phyloP scores from a whole-genome alignment of 2,797 vertebrate genomes.

The Iguana delicatissima region DNA sequence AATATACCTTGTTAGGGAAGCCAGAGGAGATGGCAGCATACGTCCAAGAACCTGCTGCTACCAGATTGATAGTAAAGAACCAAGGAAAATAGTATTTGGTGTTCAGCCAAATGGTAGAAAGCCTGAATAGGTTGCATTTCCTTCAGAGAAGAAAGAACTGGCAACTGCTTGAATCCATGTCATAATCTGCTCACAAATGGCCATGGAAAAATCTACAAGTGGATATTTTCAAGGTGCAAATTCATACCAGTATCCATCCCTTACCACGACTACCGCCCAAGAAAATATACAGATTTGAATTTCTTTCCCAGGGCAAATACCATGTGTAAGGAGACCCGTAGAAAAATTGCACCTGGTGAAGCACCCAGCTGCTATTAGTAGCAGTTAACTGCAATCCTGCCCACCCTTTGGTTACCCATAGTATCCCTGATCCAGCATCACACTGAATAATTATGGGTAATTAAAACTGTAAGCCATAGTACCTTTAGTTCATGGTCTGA shows the following conservation, averaged over 20 bases:
- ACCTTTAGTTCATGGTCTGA: too few relatives aligned
- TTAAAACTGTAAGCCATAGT: not conserved
- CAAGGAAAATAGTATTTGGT: not conserved
- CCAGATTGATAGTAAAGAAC: not conserved
- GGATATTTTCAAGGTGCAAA: not conserved
- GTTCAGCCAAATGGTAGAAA: not conserved
- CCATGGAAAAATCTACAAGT: not conserved
- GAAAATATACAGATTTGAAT: too few relatives aligned
- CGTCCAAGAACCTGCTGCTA: too few relatives aligned
- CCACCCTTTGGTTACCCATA: not conserved
- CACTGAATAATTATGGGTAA: not conserved
- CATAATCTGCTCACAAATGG: accelerated
- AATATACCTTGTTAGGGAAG: not conserved
- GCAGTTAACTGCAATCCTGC: not conserved
- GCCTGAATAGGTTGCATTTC: not conserved
- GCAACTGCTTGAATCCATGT: not conserved
- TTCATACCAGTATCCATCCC: not conserved
- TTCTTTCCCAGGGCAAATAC: too few relatives aligned
- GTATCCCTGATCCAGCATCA: not conserved
- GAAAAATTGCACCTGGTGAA: too few relatives aligned
- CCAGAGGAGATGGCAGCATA: not conserved
- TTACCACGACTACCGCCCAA: not conserved
- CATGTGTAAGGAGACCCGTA: too few relatives aligned
- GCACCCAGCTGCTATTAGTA: too few relatives aligned
- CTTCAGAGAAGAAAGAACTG: not conserved